phyloP scores from a whole-genome alignment of 2,797 vertebrate species.

The Micromesistius poutassou region DNA sequence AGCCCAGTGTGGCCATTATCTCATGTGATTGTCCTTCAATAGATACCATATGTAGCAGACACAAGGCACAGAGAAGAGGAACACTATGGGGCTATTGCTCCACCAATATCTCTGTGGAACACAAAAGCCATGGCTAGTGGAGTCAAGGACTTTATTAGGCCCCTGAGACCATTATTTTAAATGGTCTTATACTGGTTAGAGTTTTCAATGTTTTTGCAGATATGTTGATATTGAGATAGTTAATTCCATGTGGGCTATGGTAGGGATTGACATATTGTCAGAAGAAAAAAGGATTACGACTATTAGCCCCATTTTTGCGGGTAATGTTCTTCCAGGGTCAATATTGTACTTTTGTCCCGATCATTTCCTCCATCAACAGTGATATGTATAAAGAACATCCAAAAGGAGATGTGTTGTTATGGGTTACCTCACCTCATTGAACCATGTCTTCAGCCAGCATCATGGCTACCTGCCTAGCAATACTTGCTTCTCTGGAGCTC shows the following conservation, averaged over 20 bases:
- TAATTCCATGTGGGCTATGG: background rate
- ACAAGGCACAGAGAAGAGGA: constrained; percentile 10
- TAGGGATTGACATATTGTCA: background rate
- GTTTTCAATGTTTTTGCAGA: constrained; percentile 18
- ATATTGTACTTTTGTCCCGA: background rate
- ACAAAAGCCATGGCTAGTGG: background rate
- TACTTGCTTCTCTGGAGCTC: too few relatives aligned
- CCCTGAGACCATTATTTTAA: constrained; percentile 52
- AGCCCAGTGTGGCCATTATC: constrained; percentile 51
- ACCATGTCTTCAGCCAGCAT: background rate
- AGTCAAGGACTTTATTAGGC: constrained; percentile 47
- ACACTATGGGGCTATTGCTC: constrained; percentile 40
- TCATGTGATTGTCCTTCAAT: constrained; percentile 57
- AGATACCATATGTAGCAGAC: constrained; percentile 64
- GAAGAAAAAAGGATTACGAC: background rate
- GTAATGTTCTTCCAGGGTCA: background rate
- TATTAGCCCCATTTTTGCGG: background rate
- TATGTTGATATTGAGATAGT: constrained; percentile 29
- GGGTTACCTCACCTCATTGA: background rate
- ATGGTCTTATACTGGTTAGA: constrained; percentile 48
- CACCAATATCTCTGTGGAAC: constrained; percentile 25
- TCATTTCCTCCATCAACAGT: background rate
- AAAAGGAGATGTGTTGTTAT: background rate
- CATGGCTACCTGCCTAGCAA: too few relatives aligned
- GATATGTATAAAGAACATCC: background rate